Base-by-base conservation (phyloP, 2,888 invertebrate genomes). In the Mactromeris polynyma region DNA sequence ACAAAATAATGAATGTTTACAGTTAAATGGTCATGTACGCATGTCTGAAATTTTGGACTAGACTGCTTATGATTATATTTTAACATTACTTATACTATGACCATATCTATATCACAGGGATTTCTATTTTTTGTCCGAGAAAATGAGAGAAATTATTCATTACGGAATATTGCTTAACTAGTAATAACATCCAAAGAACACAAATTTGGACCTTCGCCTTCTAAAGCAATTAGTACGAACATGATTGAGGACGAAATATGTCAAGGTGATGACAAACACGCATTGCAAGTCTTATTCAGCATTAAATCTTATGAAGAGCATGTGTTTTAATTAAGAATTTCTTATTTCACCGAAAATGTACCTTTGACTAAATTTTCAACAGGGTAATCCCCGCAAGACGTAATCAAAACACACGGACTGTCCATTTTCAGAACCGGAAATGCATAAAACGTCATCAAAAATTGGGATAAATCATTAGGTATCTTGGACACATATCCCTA, bases 401-500 rank as follows among this genome's bases (percentile, higher is more conserved):
- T 91, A 82, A 96, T 89, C 84, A 96, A 90, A 54, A 93, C 93
- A 90, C 94, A 94, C 88, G 95, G 94, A 83, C 91, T 92, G 83
- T 94, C 93, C 95, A 95, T 95, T 79, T 94, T 87, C 51, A 77
- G 42, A 64, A 91, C 91, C 84, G 94, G 93, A 93, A 93, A 84
- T 94, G 93, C 89, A 90, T 36, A 89, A 80, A 86, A 95, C 94
- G 95, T 95, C 94, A 95, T 93, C 91, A 91, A 4, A 88, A 89
- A 88, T 54, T 89, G 80, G 73, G 86, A 69, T n/a, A 14, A 33
- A 14, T 40, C n/a, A 46, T 69, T 26, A 11, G 6, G 9, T 83
- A 46, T 86, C 64, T 86, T 80, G 85, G 85, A 86, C 40, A 38
- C 11, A 19, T 36, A 14, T 38, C 31, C 2, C 11, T 0, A 79